Base-by-base conservation (phyloP, 2,888 invertebrate genomes). In the Synergus itoensis region DNA sequence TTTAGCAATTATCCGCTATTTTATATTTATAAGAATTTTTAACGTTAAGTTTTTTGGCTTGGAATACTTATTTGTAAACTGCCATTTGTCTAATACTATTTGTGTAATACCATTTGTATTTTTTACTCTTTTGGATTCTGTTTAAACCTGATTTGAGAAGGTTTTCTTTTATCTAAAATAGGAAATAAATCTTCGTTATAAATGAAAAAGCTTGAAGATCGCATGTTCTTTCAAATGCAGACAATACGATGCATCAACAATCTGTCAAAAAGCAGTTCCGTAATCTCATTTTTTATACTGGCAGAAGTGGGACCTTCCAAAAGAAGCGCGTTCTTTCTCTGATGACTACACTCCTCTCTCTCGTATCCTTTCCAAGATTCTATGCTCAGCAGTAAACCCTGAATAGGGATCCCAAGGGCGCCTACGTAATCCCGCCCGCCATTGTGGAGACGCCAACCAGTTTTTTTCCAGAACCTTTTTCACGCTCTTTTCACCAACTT, bases 391-490 rank as follows among this genome's bases (percentile, higher is more conserved):
- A 64, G 80, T 76, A 76, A 82, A 85, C 85, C 81, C 82, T 88
- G 86, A 89, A 88, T 87, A 88, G 87, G 84, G 84, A 84, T 87
- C 89, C 89, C 86, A 88, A 88, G 89, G 89, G 90, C 89, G 87
- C 89, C 90, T 88, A 89, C 88, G 90, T 90, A 90, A 90, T 88
- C 89, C 87, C 86, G 85, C 81, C 83, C 81, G 86, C 85, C 84
- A 87, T 90, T 89, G 88, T 89, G 80, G 80, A 79, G 83, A 80
- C 85, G 84, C 80, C 89, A 86, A 89, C 86, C 87, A 87, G 88
- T 85, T 87, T 86, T 83, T 83, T 87, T 79, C 80, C 78, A 81
- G 78, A 79, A 79, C 80, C 80, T 87, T 89, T 88, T 88, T 88
- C 86, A 85, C 87, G 86, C 84, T 88, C 81, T 84, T 88, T 85